Conservation (phyloP, 2,888 invertebrate species). For the Trisateles emortualis region DNA sequence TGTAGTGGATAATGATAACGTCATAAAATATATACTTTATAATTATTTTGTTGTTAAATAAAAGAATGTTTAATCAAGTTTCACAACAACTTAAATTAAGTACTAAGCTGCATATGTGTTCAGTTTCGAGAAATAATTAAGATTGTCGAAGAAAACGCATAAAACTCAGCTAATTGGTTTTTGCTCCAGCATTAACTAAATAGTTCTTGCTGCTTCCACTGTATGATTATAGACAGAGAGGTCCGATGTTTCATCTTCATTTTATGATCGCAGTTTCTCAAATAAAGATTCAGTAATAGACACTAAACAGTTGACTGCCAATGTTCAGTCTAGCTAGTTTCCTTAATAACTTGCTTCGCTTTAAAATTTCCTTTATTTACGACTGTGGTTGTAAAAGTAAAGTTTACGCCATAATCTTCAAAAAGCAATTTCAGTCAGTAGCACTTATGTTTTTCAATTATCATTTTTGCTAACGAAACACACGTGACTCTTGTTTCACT, state of each 20-base stretch:
- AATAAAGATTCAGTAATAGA: slow-evolving; percentile 5
- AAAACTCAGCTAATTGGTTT: slow-evolving; percentile 17
- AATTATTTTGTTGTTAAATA: no score
- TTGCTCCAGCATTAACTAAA: neutral
- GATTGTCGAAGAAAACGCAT: slow-evolving; percentile 17
- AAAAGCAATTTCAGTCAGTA: neutral
- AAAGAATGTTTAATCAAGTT: neutral
- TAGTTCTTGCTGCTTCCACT: neutral
- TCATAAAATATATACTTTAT: no score
- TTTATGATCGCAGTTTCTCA: neutral
- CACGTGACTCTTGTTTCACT: neutral
- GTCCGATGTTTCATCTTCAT: neutral
- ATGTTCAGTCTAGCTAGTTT: slow-evolving; percentile 5
- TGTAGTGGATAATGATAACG: no score
- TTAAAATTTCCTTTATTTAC: slow-evolving; percentile 18
- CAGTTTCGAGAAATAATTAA: neutral
- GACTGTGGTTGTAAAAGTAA: slow-evolving; percentile 4
- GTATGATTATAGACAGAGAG: slow-evolving; percentile 5
- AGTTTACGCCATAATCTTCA: neutral
- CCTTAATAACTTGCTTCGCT: slow-evolving; percentile 5
- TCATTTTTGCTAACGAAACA: neutral
- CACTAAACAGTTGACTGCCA: neutral
- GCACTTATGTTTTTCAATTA: neutral
- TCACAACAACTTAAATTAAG: neutral
- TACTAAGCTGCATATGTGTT: no score